These are phyloP conservation scores for Scomber japonicus DNA, from an alignment of 2,113 vertebrate species.

Conservation along the genomic window DNA sequence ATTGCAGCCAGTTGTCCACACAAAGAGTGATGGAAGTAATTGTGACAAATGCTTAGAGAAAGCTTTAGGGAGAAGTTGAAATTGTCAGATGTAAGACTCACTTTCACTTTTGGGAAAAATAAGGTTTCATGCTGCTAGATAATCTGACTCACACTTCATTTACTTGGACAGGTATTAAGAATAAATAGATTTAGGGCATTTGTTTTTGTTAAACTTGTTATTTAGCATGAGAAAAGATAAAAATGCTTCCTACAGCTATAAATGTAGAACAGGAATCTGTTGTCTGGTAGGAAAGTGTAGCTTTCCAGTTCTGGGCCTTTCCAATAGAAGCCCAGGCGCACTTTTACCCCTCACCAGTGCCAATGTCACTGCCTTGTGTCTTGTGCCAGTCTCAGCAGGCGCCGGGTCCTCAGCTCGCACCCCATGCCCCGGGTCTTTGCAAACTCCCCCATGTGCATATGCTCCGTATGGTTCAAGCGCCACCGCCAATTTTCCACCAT, in stretches of 20 bases:
- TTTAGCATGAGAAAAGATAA: neutral
- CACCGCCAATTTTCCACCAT: slow-evolving; percentile 85
- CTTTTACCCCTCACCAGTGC: slow-evolving; percentile 56
- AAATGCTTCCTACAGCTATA: neutral
- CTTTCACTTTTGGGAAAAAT: too few species aligned
- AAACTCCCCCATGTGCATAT: slow-evolving; percentile 83
- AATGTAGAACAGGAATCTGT: neutral
- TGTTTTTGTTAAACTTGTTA: neutral
- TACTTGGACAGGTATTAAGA: neutral
- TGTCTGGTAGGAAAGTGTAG: slow-evolving; percentile 3
- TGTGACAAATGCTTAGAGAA: too few species aligned
- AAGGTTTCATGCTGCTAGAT: too few species aligned
- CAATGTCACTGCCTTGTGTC: slow-evolving; percentile 69
- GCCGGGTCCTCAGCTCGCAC: slow-evolving; percentile 69
- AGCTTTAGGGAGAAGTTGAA: too few species aligned
- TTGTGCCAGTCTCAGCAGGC: slow-evolving; percentile 79
- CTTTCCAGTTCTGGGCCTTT: slow-evolving; percentile 17
- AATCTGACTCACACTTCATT: too few species aligned
- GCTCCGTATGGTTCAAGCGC: slow-evolving; percentile 82
- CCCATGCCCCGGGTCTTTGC: slow-evolving; percentile 76
- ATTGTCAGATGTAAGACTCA: too few species aligned
- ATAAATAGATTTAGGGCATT: neutral
- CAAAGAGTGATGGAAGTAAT: too few species aligned
- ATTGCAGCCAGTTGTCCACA: too few species aligned
- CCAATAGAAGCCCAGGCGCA: slow-evolving; percentile 37